Conservation (phyloP, 2,797 vertebrate species). For the Paguma larvata region DNA sequence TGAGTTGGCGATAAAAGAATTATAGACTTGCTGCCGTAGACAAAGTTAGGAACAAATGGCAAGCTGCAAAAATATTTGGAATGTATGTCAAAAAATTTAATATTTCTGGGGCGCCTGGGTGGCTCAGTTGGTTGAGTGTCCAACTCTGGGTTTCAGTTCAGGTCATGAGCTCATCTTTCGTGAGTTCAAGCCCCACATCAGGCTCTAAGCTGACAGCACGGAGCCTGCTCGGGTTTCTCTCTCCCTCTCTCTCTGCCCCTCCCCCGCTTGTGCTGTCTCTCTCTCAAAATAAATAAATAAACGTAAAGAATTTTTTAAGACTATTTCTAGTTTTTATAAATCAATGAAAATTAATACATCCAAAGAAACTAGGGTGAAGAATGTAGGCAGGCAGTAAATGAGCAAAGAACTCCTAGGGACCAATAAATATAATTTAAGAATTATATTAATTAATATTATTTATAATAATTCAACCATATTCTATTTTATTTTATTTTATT, state of each 20-base stretch:
- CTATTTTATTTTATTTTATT: neutral
- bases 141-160: no score
- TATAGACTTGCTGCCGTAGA: neutral
- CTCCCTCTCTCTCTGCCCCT: no score
- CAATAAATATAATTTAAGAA: neutral
- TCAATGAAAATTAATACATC: neutral
- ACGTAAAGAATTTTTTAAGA: neutral
- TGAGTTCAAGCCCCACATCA: no score
- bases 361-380: neutral
- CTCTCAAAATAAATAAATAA: no score
- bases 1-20: neutral
- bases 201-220: no score
- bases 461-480: neutral
- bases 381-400: neutral
- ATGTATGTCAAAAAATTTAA: neutral
- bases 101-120: neutral
- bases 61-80: neutral
- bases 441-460: no score
- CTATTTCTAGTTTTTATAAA: conserved; percentile 16
- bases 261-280: no score
- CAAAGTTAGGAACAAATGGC: conserved; percentile 46
- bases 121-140: no score
- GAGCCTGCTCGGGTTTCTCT: no score
- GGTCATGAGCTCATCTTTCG: no score
- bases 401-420: neutral